Percentiles rank a stretch among this genome's conserved stretches.
phyloP scores from a whole-genome alignment of 2,797 vertebrate species.

The Uromys caudimaculatus region DNA sequence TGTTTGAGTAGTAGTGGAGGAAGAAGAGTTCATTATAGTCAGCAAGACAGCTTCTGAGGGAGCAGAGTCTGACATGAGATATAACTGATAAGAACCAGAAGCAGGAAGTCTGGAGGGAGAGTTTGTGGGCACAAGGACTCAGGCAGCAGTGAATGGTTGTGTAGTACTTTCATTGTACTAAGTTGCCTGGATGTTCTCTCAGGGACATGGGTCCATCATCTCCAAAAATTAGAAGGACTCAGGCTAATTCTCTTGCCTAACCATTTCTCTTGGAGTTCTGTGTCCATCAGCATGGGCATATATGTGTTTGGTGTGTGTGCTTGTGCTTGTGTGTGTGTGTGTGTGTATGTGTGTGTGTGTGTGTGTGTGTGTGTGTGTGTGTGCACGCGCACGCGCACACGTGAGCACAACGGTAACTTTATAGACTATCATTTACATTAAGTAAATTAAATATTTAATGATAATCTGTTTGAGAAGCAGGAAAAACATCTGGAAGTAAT shows the following conservation, averaged over 20 bases:
- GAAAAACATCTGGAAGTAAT: not conserved
- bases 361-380: not conserved
- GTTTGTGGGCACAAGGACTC: not conserved
- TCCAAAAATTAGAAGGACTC: not conserved
- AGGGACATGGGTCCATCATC: not conserved
- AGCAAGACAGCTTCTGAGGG: not conserved
- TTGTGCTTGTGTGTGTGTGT: not conserved
- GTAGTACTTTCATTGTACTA: not conserved
- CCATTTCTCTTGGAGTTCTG: not conserved
- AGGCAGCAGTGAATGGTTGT: not conserved
- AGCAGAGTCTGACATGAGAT: not conserved
- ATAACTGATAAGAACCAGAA: not conserved
- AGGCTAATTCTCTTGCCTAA: not conserved
- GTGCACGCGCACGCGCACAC: not conserved
- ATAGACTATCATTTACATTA: not conserved
- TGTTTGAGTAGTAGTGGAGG: fast-evolving
- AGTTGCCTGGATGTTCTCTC: not conserved
- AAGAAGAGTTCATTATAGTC: not conserved
- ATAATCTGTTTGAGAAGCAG: not conserved
- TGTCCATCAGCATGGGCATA: not conserved
- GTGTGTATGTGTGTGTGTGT: too few relatives aligned
- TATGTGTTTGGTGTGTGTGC: not conserved
- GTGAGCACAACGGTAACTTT: not conserved
- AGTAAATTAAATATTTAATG: not conserved
- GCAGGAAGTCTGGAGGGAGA: not conserved